Conservation (phyloP, 2,113 vertebrate species). For the Clarias gariepinus region DNA sequence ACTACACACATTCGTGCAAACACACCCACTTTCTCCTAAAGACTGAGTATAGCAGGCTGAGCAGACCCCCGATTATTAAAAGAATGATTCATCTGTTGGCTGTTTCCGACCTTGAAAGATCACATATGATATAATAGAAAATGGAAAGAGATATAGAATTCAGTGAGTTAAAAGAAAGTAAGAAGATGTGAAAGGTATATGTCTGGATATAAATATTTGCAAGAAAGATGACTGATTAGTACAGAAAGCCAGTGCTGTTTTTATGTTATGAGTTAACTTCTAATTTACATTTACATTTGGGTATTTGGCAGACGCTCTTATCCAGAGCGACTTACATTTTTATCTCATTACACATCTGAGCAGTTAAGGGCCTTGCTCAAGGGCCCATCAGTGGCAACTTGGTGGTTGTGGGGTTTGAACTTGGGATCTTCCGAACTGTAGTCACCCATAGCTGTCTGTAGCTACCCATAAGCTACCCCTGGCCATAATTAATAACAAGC, state of each 20-base stretch:
- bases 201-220: not conserved
- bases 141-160: conserved; percentile 2
- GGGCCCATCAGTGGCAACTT: no score
- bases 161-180: not conserved
- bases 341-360: no score
- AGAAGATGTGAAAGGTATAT: not conserved
- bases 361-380: no score
- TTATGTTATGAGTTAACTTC: not conserved
- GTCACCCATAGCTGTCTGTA: no score
- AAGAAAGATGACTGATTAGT: not conserved
- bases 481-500: not conserved
- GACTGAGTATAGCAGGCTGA: conserved; percentile 58
- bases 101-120: conserved; percentile 63
- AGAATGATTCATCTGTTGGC: conserved; percentile 60
- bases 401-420: no score
- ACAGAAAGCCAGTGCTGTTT: not conserved
- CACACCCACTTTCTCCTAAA: conserved; percentile 47
- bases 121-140: conserved; percentile 40
- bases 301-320: no score
- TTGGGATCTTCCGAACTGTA: no score
- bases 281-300: no score
- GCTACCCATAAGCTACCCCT: no score
- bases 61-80: conserved; percentile 61
- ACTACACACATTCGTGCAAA: conserved; percentile 26
- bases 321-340: no score